Base-by-base conservation (phyloP, 2,888 invertebrate species). In the Corythucha ciliata region DNA sequence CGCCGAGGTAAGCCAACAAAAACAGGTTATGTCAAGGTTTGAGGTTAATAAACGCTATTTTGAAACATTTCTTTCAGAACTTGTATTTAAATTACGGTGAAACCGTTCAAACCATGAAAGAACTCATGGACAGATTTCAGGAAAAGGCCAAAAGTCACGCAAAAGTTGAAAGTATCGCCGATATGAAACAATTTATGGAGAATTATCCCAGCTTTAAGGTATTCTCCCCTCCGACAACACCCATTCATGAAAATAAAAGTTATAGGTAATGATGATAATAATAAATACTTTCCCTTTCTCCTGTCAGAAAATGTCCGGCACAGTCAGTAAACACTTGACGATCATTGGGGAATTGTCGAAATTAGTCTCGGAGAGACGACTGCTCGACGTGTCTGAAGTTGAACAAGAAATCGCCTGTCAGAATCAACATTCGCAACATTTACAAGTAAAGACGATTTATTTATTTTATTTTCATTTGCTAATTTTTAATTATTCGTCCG, bases 171-270 rank as follows among this genome's bases (percentile, higher is more conserved):
- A 93, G 92, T 62, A 97, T 99, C 63, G 79, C 87, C 0, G 98
- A 99, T 67, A 97, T 99, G 97, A 99, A 99, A 73, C 84, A 80
- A 64, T 97, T 97, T 68, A 90, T 98, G 0, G 97, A 98, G 68
- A 84, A 87, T 12, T 99, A 99, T 72, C 98, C 98, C 0, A 83
- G 96, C 61, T 99, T 98, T 67, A 96, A 94, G 70, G 77, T 77
- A 62, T 58, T 50, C 22, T 45, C 37, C 44, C 5, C 27, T 12
- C 14, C 26, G 18, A 36, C n/a, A 16, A 44, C 29, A 36, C 4
- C 37, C 7, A 47, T 22, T 22, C 24, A 47, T 8, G 10, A 14
- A 37, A 37, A n/a, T 12, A n/a, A n/a, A n/a, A n/a, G n/a, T n/a
- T n/a, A n/a, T n/a, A n/a, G n/a, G n/a, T n/a, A n/a, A n/a, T n/a